These are phyloP conservation scores for Heliconius ethilla DNA, from an alignment of 2,888 invertebrate genomes.

Conservation along the genomic window DNA sequence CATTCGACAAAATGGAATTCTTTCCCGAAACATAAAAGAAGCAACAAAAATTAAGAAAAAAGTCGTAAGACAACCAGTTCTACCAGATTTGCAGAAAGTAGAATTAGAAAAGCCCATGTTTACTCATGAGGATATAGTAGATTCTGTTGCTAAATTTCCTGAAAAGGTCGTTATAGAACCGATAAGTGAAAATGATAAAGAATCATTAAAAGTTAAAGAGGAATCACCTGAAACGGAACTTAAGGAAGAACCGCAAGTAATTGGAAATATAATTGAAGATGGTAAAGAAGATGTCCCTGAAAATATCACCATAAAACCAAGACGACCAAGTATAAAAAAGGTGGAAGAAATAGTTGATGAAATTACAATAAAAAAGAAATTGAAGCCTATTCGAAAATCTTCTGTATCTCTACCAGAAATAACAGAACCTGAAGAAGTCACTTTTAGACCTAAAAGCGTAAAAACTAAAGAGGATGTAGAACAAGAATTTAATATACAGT, in stretches of 20 bases:
- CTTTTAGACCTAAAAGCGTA: conserved; percentile 88
- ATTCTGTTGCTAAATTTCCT: conserved; percentile 53
- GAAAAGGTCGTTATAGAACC: conserved; percentile 45
- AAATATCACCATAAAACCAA: conserved; percentile 70
- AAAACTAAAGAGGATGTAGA: conserved; percentile 93
- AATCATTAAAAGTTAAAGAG: conserved; percentile 9
- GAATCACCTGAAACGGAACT: background rate
- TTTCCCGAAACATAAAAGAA: conserved; percentile 87
- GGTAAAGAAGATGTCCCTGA: conserved; percentile 63
- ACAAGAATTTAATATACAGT: conserved; percentile 93
- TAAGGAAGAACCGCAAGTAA: background rate
- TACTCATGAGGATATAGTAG: conserved; percentile 75
- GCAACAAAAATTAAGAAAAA: conserved; percentile 84
- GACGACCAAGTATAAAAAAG: conserved; percentile 70
- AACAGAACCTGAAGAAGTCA: conserved; percentile 89
- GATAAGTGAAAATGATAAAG: conserved; percentile 32
- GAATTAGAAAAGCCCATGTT: conserved; percentile 82
- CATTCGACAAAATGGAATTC: conserved; percentile 83
- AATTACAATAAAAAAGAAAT: conserved; percentile 88
- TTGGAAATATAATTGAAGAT: conserved; percentile 38
- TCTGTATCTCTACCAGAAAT: conserved; percentile 86
- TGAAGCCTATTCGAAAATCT: conserved; percentile 85
- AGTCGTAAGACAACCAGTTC: conserved; percentile 79
- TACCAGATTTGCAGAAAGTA: conserved; percentile 79
- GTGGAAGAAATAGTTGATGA: conserved; percentile 81